A percentile compares a stretch with the other conserved stretches of the same genome.
Evolutionary conservation across 2,888 invertebrate genomes (phyloP).

Genomic region (Fabriciana adippe): DNA sequence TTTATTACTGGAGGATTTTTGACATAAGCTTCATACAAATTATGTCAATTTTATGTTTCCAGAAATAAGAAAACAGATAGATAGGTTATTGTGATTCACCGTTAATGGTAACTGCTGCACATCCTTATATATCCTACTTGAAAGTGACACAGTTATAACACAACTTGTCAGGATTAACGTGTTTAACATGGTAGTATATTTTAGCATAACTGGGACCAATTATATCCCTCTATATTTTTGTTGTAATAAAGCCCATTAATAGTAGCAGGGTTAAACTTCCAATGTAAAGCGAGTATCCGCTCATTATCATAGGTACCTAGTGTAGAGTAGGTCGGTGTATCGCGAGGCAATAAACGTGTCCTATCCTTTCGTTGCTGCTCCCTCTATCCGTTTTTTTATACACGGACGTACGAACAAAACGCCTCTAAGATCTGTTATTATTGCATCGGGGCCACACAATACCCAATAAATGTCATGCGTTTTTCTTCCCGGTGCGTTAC

Average conservation of each 20-base stretch:
- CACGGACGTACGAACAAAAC: background rate
- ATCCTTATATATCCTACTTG: no score
- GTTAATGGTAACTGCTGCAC: no score
- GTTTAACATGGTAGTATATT: background rate
- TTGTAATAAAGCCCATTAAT: conserved; percentile 6
- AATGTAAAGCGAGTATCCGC: conserved; percentile 31
- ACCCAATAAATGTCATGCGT: no score
- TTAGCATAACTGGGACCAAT: background rate
- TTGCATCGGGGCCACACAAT: background rate
- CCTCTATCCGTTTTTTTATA: background rate
- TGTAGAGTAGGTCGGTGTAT: conserved; percentile 52
- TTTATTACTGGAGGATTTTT: no score
- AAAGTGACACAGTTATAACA: no score
- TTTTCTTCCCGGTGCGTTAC: conserved; percentile 2
- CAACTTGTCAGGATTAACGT: no score
- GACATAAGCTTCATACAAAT: no score
- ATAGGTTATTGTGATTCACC: no score
- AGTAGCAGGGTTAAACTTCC: conserved; percentile 9
- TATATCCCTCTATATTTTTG: background rate
- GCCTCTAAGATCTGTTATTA: background rate
- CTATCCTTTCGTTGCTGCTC: background rate
- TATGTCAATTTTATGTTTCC: no score
- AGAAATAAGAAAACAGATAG: no score
- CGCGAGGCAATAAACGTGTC: conserved; percentile 58
- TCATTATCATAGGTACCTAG: conserved; percentile 43